These are phyloP conservation scores for Phrynocephalus guinanensis DNA, from an alignment of 2,797 vertebrate genomes.

Conservation along the genomic window DNA sequence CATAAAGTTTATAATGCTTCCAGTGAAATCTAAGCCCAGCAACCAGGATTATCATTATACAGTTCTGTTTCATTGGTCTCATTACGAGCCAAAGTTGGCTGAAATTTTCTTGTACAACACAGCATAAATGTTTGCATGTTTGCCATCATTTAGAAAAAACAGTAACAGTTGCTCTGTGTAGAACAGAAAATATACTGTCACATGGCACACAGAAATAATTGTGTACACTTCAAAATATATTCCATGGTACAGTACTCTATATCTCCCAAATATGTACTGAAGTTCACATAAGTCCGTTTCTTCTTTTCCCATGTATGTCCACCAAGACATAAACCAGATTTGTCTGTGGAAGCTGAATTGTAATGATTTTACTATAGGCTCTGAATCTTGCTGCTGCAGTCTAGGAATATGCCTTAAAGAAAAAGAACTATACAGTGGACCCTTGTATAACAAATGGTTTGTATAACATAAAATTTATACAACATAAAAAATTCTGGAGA, in stretches of 20 bases:
- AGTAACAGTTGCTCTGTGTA: not conserved
- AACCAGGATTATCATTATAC: constrained; percentile 34
- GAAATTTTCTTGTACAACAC: not conserved
- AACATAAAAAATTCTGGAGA: too few relatives aligned
- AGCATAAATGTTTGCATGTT: not conserved
- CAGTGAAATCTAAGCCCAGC: constrained; percentile 1
- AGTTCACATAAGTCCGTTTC: not conserved
- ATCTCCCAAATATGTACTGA: too few relatives aligned
- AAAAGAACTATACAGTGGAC: too few relatives aligned
- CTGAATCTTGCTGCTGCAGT: too few relatives aligned
- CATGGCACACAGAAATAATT: too few relatives aligned
- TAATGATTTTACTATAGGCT: too few relatives aligned
- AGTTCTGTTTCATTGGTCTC: constrained; percentile 40
- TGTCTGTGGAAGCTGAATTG: not conserved
- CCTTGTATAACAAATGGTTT: too few relatives aligned
- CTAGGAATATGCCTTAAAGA: too few relatives aligned
- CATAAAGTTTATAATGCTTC: constrained; percentile 19
- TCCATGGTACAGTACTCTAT: too few relatives aligned
- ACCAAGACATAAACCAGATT: not conserved
- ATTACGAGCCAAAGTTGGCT: constrained; percentile 39
- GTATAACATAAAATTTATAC: too few relatives aligned
- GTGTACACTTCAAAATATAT: too few relatives aligned
- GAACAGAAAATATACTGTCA: not conserved
- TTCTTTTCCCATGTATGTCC: not conserved
- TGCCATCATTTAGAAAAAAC: not conserved